phyloP scores from a whole-genome alignment of 2,888 invertebrate species.

The Cryptus armator region DNA sequence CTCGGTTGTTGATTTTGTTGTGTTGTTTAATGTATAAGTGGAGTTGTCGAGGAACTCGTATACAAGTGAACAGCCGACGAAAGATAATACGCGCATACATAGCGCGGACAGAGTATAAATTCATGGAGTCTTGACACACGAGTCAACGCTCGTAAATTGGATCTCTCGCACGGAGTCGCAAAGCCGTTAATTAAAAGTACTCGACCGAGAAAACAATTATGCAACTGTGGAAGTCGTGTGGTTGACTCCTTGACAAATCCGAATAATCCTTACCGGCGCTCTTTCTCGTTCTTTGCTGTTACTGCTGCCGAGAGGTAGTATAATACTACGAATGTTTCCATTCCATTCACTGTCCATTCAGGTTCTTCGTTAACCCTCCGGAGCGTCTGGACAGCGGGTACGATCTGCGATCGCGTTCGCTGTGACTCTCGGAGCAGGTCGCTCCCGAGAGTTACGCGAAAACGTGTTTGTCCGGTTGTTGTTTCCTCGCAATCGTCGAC shows the following conservation, averaged over 20 bases:
- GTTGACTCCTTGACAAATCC: constrained; percentile 8
- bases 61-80: background rate
- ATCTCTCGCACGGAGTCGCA: constrained; percentile 70
- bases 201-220: constrained; percentile 70
- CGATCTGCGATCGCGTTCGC: constrained; percentile 4
- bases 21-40: background rate
- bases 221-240: constrained; percentile 65
- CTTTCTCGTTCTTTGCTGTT: constrained; percentile 2
- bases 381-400: constrained; percentile 16
- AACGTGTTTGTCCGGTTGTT: constrained; percentile 65
- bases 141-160: constrained; percentile 74
- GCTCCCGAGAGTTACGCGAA: constrained; percentile 42
- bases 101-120: constrained; percentile 18
- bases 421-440: background rate
- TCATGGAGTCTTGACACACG: constrained; percentile 5
- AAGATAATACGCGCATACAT: constrained; percentile 4
- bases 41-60: background rate
- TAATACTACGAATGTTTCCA: constrained; percentile 3
- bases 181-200: constrained; percentile 77
- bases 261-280: constrained; percentile 45
- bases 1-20: constrained; percentile 1
- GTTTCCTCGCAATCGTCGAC: constrained; percentile 42
- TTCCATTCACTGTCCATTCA: constrained; percentile 49
- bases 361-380: constrained; percentile 53
- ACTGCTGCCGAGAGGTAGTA: background rate